Percentiles rank a stretch among this genome's conserved stretches.
Evolutionary conservation across 2,888 invertebrate genomes (phyloP).

Genomic region (Metopia argyrocephala): DNA sequence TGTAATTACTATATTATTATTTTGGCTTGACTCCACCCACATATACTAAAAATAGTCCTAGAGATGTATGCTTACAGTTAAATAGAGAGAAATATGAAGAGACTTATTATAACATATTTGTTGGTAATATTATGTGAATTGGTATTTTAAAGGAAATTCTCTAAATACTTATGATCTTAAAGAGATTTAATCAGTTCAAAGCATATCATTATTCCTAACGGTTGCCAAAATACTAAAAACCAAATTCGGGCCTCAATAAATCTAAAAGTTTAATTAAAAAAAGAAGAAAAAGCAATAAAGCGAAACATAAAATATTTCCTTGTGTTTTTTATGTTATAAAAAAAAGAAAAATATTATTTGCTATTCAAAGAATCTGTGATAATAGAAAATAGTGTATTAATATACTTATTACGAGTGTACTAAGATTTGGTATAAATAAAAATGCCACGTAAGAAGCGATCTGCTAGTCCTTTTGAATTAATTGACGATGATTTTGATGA

Average conservation of each 20-base stretch:
- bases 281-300: neutral
- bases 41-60: constrained; percentile 76
- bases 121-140: constrained; percentile 53
- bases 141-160: constrained; percentile 31
- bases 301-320: too few species aligned
- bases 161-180: constrained; percentile 65
- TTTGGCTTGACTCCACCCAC: constrained; percentile 72
- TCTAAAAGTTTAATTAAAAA: neutral
- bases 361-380: constrained; percentile 11
- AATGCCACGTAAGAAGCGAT: constrained; percentile 75
- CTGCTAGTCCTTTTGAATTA: constrained; percentile 74
- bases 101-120: neutral
- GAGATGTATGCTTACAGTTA: constrained; percentile 62
- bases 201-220: constrained; percentile 62
- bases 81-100: neutral
- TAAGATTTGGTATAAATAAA: constrained; percentile 22
- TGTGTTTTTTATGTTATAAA: neutral
- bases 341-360: too few species aligned
- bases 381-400: neutral
- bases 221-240: constrained; percentile 28
- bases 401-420: neutral
- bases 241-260: neutral
- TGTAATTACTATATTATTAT: constrained; percentile 13
- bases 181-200: constrained; percentile 65
- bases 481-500: constrained; percentile 78